Evolutionary conservation across 1,140 invertebrate species (phyloP), one percentile per base, ranked within the genome.

Genomic region (Philopotamus ludificatus): DNA sequence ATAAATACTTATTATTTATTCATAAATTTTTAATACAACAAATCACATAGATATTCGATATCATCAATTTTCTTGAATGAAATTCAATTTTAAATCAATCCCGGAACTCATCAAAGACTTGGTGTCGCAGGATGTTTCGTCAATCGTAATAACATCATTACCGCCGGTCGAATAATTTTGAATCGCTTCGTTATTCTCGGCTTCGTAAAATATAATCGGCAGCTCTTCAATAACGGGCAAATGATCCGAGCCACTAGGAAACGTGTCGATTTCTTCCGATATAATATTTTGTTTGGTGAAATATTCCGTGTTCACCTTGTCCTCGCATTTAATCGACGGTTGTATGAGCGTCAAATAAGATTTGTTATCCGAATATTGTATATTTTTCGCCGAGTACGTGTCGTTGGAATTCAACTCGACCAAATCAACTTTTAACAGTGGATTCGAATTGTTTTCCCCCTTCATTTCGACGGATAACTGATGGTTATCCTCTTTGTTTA

Each of bases 91-190:
- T 16, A 39, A 28, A 26, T 65, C 63, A 1, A 39, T 22, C 1
- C 45, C 49, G 22, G 53, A 67, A n/a, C n/a, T n/a, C n/a, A n/a
- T n/a, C 28, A 79, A 63, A 9, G 79, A 66, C 70, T 81, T 81
- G 39, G 76, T 78, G 58, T 81, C 79, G 25, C 79, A 77, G 0
- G 79, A 81, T 60, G 79, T 80, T 39, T 80, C 78, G 20, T 81
- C 67, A 4, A 25, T 77, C 21, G 79, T 80, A n/a, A n/a, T n/a
- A n/a, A n/a, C n/a, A n/a, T n/a, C n/a, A n/a, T n/a, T n/a, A n/a
- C n/a, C n/a, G n/a, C n/a, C n/a, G n/a, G n/a, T n/a, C n/a, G n/a
- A n/a, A n/a, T n/a, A n/a, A 67, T 79, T 77, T 65, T 79, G 79
- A 1, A 79, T 75, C 28, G 78, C 77, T 34, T 58, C 34, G 34